Evolutionary conservation across 2,888 invertebrate genomes (phyloP), one percentile per base, ranked within the genome.

Genomic region (Ennomos quercinarius): DNA sequence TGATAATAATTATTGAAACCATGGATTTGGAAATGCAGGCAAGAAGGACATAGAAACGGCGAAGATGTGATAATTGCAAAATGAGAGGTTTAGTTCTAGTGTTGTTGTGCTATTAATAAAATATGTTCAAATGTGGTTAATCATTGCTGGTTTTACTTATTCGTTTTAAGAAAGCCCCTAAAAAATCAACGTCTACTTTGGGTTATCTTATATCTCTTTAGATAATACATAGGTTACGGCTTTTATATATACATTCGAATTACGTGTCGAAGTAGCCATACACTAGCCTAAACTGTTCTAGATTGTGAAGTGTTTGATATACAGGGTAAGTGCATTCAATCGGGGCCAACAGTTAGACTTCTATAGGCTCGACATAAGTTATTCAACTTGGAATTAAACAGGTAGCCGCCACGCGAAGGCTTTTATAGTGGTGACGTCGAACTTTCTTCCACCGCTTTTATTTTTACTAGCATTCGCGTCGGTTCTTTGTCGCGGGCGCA

Each of bases 61-160:
- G 82, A 87, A 80, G 90, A 89, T 90, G 91, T 91, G 91, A 91
- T 91, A 89, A 83, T 78, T 77, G 79, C 76, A 77, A 67, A 57
- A 77, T 78, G 76, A 74, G 61, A 51, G 76, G 77, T 76, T 86
- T 91, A 90, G 91, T 84, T 84, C 84, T 91, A 91, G 90, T 83
- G 88, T 91, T 91, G 92, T 92, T 92, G 91, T 92, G 91, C 90
- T 88, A 91, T 91, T 91, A 91, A 91, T 91, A 87, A 91, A 91
- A 88, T 89, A 91, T 85, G 88, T 91, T 91, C 85, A 78, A 82
- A 89, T 87, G 89, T 88, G 85, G 78, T 86, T 82, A 77, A 69
- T 67, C 61, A 58, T 70, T 66, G 76, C 84, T 62, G 66, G 40
- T 46, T 57, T 81, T 78, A 63, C 61, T 65, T 69, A 46, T 38